These are phyloP conservation scores for Silvanus unidentatus DNA, from an alignment of 2,888 invertebrate genomes.

Conservation along the genomic window DNA sequence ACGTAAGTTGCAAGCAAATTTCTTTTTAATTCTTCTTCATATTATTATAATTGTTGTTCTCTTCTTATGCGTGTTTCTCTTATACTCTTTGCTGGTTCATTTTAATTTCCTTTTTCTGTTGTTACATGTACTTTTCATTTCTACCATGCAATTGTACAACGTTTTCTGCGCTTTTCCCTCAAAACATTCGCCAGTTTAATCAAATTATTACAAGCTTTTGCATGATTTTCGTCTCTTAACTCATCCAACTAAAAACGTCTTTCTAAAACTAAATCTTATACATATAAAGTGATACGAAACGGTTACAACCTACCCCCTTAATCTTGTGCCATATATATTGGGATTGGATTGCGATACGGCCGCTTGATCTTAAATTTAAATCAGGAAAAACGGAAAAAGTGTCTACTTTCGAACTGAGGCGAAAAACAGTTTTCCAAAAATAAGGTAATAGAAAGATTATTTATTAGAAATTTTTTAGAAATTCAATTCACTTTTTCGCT, in stretches of 20 bases:
- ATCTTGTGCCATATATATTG: slow-evolving; percentile 3
- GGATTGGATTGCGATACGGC: slow-evolving; percentile 3
- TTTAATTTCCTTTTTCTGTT: no score
- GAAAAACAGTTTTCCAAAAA: no score
- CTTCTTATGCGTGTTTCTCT: background rate
- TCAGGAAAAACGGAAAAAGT: slow-evolving; percentile 1
- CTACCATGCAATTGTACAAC: no score
- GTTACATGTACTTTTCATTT: no score
- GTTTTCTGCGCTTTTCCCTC: no score
- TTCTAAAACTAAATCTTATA: background rate
- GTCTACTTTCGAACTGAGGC: no score
- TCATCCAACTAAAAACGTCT: background rate
- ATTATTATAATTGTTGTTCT: background rate
- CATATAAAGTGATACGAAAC: slow-evolving; percentile 1
- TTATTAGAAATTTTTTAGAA: no score
- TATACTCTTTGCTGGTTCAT: background rate
- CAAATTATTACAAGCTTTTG: background rate
- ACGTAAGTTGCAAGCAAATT: background rate
- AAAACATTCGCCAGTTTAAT: no score
- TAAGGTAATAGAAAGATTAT: no score
- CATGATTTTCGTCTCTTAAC: slow-evolving; percentile 2
- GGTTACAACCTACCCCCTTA: background rate
- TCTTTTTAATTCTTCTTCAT: background rate
- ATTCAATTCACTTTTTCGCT: no score
- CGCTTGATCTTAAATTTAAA: slow-evolving; percentile 4